These are phyloP conservation scores for Onychomys leucogaster DNA, from an alignment of 2,797 vertebrate species.

Conservation along the genomic window DNA sequence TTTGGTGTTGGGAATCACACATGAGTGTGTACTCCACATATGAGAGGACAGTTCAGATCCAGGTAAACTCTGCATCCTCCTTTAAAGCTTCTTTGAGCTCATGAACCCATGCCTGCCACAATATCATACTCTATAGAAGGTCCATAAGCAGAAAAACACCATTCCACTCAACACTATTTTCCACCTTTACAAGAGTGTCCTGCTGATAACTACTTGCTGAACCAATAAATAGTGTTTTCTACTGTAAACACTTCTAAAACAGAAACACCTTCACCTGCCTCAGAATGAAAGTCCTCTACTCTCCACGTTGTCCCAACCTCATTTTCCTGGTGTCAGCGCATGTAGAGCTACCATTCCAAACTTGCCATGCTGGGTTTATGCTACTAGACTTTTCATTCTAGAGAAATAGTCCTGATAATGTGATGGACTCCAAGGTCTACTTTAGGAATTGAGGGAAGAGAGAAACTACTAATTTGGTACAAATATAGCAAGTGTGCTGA, in stretches of 20 bases:
- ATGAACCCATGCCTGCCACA: neutral
- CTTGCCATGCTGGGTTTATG: neutral
- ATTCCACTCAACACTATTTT: neutral
- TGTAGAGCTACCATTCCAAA: neutral
- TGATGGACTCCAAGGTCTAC: neutral
- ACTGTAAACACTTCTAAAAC: neutral
- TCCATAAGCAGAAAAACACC: neutral
- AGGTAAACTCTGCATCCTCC: neutral
- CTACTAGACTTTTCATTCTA: neutral
- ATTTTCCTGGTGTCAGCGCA: neutral
- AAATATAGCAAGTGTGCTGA: neutral
- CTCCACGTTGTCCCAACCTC: neutral
- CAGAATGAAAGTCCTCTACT: neutral
- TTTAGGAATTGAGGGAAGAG: neutral
- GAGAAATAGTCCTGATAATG: constrained; percentile 15
- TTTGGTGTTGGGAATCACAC: neutral
- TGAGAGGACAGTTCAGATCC: neutral
- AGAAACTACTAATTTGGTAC: neutral
- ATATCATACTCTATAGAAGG: neutral
- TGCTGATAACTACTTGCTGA: neutral
- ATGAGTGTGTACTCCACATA: neutral
- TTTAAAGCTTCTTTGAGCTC: neutral
- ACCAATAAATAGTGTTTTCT: neutral
- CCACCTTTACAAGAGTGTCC: neutral
- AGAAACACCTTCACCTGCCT: neutral